Evolutionary conservation across 1,140 invertebrate species (phyloP).

Genomic region (Triops cancriformis): DNA sequence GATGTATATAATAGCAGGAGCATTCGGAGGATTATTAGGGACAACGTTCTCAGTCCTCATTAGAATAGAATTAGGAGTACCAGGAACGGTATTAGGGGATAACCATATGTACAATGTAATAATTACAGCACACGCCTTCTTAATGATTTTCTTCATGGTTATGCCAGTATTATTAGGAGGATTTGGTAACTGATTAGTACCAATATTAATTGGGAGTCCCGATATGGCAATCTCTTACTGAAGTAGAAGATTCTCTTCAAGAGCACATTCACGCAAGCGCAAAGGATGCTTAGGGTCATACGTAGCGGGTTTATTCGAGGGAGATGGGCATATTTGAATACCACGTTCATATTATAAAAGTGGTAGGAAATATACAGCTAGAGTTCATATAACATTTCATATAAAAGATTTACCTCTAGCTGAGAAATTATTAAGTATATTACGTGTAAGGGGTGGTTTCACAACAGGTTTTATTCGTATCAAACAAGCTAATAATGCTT

Average conservation of each 20-base stretch:
- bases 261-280: too few species aligned
- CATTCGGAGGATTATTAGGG: constrained; percentile 55
- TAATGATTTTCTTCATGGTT: constrained; percentile 73
- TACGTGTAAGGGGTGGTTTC: too few species aligned
- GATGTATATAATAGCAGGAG: constrained; percentile 61
- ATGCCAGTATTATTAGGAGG: constrained; percentile 68
- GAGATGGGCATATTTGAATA: too few species aligned
- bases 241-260: constrained; percentile 75
- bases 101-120: constrained; percentile 62
- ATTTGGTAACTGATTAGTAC: constrained; percentile 67
- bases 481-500: too few species aligned
- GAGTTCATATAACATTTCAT: too few species aligned
- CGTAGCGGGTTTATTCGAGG: too few species aligned
- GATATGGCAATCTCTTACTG: constrained; percentile 67
- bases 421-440: too few species aligned
- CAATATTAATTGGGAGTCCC: constrained; percentile 56
- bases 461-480: too few species aligned
- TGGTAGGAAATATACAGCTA: too few species aligned
- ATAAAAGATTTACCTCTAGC: too few species aligned
- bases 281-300: too few species aligned
- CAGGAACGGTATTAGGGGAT: constrained; percentile 51
- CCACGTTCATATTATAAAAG: too few species aligned
- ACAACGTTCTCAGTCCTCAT: constrained; percentile 54
- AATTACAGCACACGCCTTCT: constrained; percentile 61
- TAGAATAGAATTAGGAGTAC: constrained; percentile 54